Conservation (phyloP, 2,888 invertebrate genomes). For the Drosophila nigricruria region DNA sequence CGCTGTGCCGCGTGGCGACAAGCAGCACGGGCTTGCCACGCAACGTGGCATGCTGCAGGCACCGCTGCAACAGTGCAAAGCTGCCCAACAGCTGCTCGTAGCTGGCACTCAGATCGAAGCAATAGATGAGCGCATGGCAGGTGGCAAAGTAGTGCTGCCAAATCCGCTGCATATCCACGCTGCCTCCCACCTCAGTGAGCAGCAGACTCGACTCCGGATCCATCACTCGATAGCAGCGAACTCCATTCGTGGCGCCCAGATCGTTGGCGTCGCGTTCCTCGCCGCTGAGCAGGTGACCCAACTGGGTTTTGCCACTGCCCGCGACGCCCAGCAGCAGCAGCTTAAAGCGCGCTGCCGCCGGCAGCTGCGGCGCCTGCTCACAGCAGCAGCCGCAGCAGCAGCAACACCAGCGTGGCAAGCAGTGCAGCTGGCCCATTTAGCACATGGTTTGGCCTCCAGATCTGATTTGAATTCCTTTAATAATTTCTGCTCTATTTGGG, state of each 20-base stretch:
- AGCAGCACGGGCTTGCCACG: conserved; percentile 81
- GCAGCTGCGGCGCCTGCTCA: neutral
- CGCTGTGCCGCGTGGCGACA: conserved; percentile 74
- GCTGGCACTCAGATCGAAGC: conserved; percentile 77
- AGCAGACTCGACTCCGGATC: conserved; percentile 37
- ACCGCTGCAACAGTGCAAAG: conserved; percentile 68
- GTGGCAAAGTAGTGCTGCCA: conserved; percentile 83
- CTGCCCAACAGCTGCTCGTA: conserved; percentile 55
- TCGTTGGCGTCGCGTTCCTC: conserved; percentile 65
- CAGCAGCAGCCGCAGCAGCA: neutral
- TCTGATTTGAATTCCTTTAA: neutral
- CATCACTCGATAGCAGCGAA: conserved; percentile 65
- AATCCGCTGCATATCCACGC: conserved; percentile 81
- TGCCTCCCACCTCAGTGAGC: conserved; percentile 84
- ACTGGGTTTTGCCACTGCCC: conserved; percentile 83
- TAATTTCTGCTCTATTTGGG: neutral
- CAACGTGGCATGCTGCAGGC: conserved; percentile 70
- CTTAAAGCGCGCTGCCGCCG: conserved; percentile 52
- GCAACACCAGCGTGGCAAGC: conserved; percentile 26
- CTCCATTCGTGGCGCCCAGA: conserved; percentile 80
- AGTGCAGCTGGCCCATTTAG: conserved; percentile 65
- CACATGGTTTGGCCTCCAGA: conserved; percentile 23
- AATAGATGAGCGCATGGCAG: conserved; percentile 74
- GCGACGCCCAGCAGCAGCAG: conserved; percentile 80
- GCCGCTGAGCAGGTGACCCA: conserved; percentile 74